Base-by-base conservation (phyloP, 2,113 vertebrate species). In the Dinomys branickii region DNA sequence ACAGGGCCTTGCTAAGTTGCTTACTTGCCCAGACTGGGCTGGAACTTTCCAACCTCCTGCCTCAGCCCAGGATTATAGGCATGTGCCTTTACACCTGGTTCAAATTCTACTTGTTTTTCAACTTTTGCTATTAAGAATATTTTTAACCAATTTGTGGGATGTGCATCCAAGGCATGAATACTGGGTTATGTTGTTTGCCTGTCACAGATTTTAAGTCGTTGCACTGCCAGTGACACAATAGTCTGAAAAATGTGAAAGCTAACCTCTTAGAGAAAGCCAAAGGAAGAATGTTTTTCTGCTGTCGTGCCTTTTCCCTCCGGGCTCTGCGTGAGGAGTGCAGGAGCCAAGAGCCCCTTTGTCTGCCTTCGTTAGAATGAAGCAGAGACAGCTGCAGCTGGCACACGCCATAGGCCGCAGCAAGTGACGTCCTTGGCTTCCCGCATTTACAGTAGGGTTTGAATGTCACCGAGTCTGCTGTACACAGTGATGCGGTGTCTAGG, bases 321-420 rank as follows among this genome's bases (percentile, higher is more conserved):
- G 94, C 86, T 77, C 95, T 91, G 56, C 85, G 54, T 61, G 95
- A 93, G 94, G 96, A 84, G n/a, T 92, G 85, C 73, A 94, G 77
- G 92, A 90, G 91, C 71, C 1, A 54, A 90, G 86, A 85, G 78
- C 28, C 69, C 77, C 71, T 92, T 94, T 97, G 98, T 97, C 88
- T 80, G 83, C 92, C 44, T 69, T 96, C 50, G 85, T 94, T 83
- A 77, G 71, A 78, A 92, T 54, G 82, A 94, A 71, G 95, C 86
- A 7, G 85, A 77, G 83, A 35, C 81, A 67, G 69, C 93, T 83
- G 65, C 91, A 19, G 90, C 88, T 95, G 92, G 85, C 96, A 61
- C 54, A 10, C 80, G 30, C 26, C 1, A 7, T 58, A 35, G 33
- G 38, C 91, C 14, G 11, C 7, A 41, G 67, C 80, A 41, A 54